phyloP scores from a whole-genome alignment of 2,797 vertebrate species.

The Tenualosa ilisha region DNA sequence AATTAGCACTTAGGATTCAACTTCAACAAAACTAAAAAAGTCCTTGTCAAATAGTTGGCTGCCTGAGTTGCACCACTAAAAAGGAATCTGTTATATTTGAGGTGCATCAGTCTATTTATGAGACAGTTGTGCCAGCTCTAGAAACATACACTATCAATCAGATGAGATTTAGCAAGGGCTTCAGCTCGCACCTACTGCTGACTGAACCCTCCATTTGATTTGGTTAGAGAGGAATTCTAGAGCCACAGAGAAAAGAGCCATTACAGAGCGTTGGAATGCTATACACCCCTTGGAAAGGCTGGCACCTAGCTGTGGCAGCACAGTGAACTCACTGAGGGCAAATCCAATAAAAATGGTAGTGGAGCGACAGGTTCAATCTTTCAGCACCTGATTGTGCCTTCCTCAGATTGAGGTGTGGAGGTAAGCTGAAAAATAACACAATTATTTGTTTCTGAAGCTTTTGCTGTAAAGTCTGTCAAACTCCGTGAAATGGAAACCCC shows the following conservation, averaged over 20 bases:
- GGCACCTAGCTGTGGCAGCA: constrained; percentile 52
- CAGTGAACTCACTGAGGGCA: constrained; percentile 57
- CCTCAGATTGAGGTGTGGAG: constrained; percentile 59
- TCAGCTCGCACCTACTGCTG: background rate
- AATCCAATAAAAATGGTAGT: constrained; percentile 71
- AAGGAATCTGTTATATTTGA: no score
- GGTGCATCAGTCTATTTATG: background rate
- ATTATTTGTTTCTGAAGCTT: constrained; percentile 58
- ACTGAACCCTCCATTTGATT: constrained; percentile 64
- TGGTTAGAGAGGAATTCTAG: constrained; percentile 38
- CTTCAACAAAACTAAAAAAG: no score
- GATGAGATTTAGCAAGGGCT: background rate
- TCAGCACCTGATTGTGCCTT: constrained; percentile 63
- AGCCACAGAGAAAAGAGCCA: constrained; percentile 50
- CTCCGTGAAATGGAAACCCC: constrained; percentile 36
- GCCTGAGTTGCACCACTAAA: no score
- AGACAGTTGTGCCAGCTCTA: constrained; percentile 1
- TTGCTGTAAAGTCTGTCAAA: constrained; percentile 48
- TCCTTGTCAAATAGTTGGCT: no score
- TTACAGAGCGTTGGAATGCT: constrained; percentile 59
- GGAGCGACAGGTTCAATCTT: constrained; percentile 69
- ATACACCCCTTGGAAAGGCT: constrained; percentile 54
- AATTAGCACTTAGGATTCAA: no score
- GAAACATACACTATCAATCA: background rate
- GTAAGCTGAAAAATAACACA: constrained; percentile 51